phyloP scores from a whole-genome alignment of 2,888 invertebrate genomes.

The Bhutanitis thaidina region DNA sequence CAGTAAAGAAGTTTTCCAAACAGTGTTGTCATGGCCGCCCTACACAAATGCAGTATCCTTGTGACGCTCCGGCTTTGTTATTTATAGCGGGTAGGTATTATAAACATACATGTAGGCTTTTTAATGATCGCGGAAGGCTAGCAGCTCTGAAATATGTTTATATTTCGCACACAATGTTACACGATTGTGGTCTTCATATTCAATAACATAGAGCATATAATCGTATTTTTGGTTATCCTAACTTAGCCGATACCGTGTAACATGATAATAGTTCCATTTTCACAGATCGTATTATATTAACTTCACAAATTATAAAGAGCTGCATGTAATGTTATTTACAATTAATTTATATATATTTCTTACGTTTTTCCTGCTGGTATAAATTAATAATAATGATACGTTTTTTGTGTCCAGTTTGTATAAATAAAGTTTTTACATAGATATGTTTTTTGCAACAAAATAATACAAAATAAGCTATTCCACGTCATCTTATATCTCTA shows the following conservation, averaged over 20 bases:
- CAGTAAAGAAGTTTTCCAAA: constrained; percentile 10
- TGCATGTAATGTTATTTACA: too few species aligned
- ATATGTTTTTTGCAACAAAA: too few species aligned
- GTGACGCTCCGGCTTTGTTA: constrained; percentile 29
- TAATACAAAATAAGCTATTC: too few species aligned
- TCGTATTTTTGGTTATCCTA: background rate
- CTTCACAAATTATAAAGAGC: too few species aligned
- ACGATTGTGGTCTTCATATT: background rate
- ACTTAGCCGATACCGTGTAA: background rate
- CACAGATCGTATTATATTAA: constrained; percentile 3
- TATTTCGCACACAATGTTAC: background rate
- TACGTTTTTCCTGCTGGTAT: too few species aligned
- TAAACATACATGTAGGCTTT: constrained; percentile 26
- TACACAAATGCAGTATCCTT: constrained; percentile 24
- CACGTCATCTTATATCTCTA: too few species aligned
- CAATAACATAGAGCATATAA: background rate
- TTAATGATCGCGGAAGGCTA: constrained; percentile 36
- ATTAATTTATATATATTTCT: too few species aligned
- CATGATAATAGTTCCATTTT: constrained; percentile 5
- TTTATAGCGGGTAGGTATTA: constrained; percentile 30
- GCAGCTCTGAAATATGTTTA: constrained; percentile 18
- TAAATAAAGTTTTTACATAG: too few species aligned
- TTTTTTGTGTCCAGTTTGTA: too few species aligned
- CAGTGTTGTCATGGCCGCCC: constrained; percentile 4
- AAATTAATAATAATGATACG: too few species aligned